A percentile compares a stretch with the other conserved stretches of the same genome.
phyloP scores from a whole-genome alignment of 2,888 invertebrate genomes.

The Macaria notata region DNA sequence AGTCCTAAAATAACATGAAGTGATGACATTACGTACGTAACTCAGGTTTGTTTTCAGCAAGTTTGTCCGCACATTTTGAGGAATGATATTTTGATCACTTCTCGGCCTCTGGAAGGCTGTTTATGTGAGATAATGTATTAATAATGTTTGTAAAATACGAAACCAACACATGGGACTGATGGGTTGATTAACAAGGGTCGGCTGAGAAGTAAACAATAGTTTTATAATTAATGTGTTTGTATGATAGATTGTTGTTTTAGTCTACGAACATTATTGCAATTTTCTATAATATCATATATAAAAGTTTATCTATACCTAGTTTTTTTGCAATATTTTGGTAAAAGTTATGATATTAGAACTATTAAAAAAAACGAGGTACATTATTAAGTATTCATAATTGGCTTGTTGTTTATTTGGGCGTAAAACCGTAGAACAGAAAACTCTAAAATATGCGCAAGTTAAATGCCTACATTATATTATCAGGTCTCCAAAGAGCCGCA shows the following conservation, averaged over 20 bases:
- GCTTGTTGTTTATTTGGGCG: too few relatives aligned
- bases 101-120: constrained; percentile 29
- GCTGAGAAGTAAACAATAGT: too few relatives aligned
- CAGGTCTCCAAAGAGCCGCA: constrained; percentile 36
- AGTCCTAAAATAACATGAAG: constrained; percentile 70
- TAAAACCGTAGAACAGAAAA: background rate
- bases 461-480: constrained; percentile 27
- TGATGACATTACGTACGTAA: constrained; percentile 31
- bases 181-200: constrained; percentile 19
- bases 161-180: constrained; percentile 18
- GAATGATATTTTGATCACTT: constrained; percentile 31
- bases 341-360: too few relatives aligned
- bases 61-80: constrained; percentile 33
- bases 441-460: constrained; percentile 8
- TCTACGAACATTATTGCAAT: background rate
- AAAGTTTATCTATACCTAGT: too few relatives aligned
- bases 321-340: too few relatives aligned
- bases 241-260: too few relatives aligned
- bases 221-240: too few relatives aligned
- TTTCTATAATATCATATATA: too few relatives aligned
- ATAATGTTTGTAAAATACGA: constrained; percentile 26
- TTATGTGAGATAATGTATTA: constrained; percentile 32
- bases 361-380: too few relatives aligned
- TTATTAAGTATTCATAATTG: too few relatives aligned
- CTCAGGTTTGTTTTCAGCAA: constrained; percentile 32